Conservation (phyloP, 2,113 vertebrate genomes). For the Poicephalus gulielmi region DNA sequence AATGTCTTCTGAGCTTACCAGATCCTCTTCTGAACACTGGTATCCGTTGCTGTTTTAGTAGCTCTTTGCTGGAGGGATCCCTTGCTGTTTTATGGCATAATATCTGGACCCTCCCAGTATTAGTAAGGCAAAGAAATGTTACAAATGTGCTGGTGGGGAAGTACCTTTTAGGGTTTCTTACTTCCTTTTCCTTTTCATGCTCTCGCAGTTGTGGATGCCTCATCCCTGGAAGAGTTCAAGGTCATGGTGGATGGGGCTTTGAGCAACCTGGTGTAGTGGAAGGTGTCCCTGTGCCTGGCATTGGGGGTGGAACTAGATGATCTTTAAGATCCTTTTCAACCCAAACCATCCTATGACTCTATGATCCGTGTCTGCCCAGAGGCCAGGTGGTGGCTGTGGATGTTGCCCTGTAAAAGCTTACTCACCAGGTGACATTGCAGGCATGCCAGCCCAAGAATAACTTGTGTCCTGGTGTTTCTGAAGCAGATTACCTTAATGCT, state of each 20-base stretch:
- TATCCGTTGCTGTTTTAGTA: background rate
- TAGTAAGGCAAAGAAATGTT: background rate
- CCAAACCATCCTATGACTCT: background rate
- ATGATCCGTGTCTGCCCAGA: background rate
- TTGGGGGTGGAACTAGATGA: background rate
- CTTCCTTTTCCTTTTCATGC: background rate
- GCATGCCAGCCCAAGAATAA: accelerated
- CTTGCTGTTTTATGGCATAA: background rate
- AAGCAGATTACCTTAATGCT: background rate
- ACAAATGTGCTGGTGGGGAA: background rate
- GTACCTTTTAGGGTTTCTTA: background rate
- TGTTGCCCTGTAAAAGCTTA: background rate
- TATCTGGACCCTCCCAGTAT: background rate
- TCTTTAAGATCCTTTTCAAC: background rate
- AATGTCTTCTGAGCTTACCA: background rate
- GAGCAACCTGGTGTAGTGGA: background rate
- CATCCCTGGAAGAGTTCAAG: background rate
- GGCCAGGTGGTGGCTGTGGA: background rate
- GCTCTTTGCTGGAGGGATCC: background rate
- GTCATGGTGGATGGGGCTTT: background rate
- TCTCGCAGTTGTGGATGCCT: background rate
- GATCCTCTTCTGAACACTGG: background rate
- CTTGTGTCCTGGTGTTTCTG: background rate
- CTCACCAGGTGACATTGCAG: background rate
- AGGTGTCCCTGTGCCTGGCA: background rate